Base-by-base conservation (phyloP, 92 coral and sea anemone species). In the Chrysogorgia sp. region DNA sequence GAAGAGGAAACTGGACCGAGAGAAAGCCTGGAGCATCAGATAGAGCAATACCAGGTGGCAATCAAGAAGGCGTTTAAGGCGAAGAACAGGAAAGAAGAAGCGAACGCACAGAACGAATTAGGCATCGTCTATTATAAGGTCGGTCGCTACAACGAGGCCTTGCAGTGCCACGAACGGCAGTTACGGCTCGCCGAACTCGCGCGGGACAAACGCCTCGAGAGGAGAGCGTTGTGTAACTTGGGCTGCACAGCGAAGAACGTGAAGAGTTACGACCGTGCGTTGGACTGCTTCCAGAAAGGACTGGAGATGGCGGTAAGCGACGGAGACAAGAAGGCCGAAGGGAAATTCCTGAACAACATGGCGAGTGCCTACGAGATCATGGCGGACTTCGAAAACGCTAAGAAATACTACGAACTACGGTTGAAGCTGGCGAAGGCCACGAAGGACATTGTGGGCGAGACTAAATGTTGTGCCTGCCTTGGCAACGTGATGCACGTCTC, bases 71-170 rank as follows among this genome's bases (percentile, higher is more conserved):
- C 79, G 22, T 32, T 53, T 33, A 96, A 96, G 71, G 88, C 92
- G 0, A 96, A 86, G 74, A 90, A 91, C 56, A 81, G 70, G 30
- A 81, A 47, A 7, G 88, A 88, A 62, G 99, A 91, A 69, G 99
- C 90, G 9, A 96, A 96, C 33, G 92, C 92, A 34, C 63, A 89
- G 47, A 89, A 96, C 63, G 92, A 90, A 49, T 62, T 96, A 41
- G 99, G 99, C 40, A 96, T 96, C 70, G 58, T 96, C 34, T 96
- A 92, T 80, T 96, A 89, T 85, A 96, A 96, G 41, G 91, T 92
- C 0, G 82, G 89, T 0, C 87, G 84, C 30, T 80, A 85, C 33
- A 81, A 79, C 29, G 97, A 91, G 69, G 99, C 99, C 6, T 86
- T 83, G 62, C 81, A 82, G 56, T 91, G 99, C 25, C 99, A 96